Evolutionary conservation across 2,113 vertebrate genomes (phyloP).

Genomic region (Neolamprologus ventralis): DNA sequence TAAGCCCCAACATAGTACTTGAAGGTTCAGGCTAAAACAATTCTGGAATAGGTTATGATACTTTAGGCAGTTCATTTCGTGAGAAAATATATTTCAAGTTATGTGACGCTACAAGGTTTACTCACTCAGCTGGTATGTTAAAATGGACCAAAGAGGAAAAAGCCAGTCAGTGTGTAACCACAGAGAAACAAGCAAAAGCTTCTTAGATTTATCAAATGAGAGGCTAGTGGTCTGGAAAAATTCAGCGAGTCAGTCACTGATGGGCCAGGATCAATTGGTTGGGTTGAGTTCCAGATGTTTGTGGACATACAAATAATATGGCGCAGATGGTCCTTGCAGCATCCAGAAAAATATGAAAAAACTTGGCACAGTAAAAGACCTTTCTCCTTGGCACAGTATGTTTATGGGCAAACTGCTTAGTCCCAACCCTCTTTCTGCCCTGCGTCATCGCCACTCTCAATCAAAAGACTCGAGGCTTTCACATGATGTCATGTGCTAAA

Average conservation of each 20-base stretch:
- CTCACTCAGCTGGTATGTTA: background rate
- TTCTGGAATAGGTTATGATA: background rate
- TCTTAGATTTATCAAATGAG: background rate
- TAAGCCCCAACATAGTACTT: background rate
- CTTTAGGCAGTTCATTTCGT: background rate
- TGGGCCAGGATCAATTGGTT: slow-evolving; percentile 28
- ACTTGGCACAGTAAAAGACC: slow-evolving; percentile 30
- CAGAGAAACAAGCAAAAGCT: background rate
- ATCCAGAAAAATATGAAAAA: slow-evolving; percentile 46
- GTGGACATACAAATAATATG: slow-evolving; percentile 28
- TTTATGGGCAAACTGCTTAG: background rate
- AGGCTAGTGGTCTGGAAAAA: slow-evolving; percentile 12
- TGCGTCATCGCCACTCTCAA: background rate
- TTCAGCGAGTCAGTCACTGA: slow-evolving; percentile 23
- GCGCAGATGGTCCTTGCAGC: background rate
- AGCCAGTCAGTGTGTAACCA: background rate
- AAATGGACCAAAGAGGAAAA: background rate
- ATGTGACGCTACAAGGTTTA: background rate
- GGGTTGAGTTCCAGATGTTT: slow-evolving; percentile 62
- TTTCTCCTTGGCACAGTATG: slow-evolving; percentile 26
- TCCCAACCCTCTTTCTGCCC: background rate
- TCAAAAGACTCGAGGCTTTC: background rate
- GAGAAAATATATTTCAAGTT: background rate
- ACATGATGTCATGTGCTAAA: background rate
- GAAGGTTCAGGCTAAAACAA: background rate